Conservation (phyloP, 2,888 invertebrate genomes). For the Frankliniella intonsa region DNA sequence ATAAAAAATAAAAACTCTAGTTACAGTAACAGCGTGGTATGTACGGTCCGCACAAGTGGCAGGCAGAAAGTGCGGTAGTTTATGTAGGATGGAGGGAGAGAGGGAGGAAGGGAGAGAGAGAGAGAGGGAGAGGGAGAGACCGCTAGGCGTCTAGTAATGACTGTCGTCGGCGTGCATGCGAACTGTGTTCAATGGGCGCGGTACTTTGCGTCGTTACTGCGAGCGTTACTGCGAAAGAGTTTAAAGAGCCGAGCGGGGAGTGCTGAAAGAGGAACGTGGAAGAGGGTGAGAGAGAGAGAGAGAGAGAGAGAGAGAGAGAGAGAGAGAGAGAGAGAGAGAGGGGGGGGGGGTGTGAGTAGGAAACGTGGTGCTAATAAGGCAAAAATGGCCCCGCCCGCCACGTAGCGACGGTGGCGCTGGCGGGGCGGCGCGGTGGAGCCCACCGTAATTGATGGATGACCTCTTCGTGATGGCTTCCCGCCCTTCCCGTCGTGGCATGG, state of each 20-base stretch:
- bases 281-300: not conserved
- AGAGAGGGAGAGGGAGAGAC: too few relatives aligned
- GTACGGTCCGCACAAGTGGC: not conserved
- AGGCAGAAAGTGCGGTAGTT: too few relatives aligned
- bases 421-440: too few relatives aligned
- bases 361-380: not conserved
- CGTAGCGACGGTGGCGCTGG: not conserved
- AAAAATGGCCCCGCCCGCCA: not conserved
- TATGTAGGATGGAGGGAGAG: not conserved
- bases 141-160: too few relatives aligned
- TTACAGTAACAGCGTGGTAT: too few relatives aligned
- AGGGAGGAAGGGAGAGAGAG: not conserved
- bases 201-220: not conserved
- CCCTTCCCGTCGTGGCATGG: not conserved
- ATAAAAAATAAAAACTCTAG: not conserved
- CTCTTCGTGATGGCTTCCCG: not conserved
- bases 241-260: not conserved
- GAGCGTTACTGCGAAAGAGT: not conserved
- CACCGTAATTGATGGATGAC: not conserved
- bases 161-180: not conserved
- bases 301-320: slow-evolving; percentile 7
- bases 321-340: not conserved
- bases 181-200: not conserved
- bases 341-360: not conserved
- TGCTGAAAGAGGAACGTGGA: not conserved